Evolutionary conservation across 2,797 vertebrate genomes (phyloP).

Genomic region (Euphonia xanthogaster): DNA sequence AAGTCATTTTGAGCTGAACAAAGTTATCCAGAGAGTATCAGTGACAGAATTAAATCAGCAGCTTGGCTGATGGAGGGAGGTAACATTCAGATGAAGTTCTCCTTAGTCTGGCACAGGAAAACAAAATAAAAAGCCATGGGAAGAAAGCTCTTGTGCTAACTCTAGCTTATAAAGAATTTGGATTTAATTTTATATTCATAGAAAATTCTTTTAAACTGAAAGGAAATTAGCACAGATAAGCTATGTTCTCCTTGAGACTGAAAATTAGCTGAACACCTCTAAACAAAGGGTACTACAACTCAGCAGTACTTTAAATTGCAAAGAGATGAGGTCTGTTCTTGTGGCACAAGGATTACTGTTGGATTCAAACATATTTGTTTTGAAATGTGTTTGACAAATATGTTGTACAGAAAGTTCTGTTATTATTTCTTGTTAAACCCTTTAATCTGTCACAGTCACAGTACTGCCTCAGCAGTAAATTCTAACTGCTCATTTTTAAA

Average conservation of each 20-base stretch:
- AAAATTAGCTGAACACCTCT: background rate
- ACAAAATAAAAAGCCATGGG: background rate
- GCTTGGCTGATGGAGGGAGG: background rate
- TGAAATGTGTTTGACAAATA: slow-evolving; percentile 42
- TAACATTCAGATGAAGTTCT: background rate
- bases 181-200: background rate
- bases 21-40: background rate
- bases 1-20: background rate
- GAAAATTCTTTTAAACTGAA: background rate
- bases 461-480: background rate
- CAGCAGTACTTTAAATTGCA: background rate
- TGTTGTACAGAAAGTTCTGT: background rate
- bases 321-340: background rate
- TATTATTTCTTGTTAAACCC: slow-evolving; percentile 29
- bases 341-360: background rate
- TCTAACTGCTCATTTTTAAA: slow-evolving; percentile 10
- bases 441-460: slow-evolving; percentile 22
- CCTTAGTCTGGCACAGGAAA: background rate
- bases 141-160: background rate
- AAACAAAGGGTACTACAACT: background rate
- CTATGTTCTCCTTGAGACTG: background rate
- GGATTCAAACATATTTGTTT: slow-evolving; percentile 3
- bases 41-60: background rate
- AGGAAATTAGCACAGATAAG: background rate
- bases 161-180: background rate